Evolutionary conservation across 2,113 vertebrate species (phyloP), one percentile per base, ranked within the genome.

Genomic region (Speoplatyrhinus poulsoni): DNA sequence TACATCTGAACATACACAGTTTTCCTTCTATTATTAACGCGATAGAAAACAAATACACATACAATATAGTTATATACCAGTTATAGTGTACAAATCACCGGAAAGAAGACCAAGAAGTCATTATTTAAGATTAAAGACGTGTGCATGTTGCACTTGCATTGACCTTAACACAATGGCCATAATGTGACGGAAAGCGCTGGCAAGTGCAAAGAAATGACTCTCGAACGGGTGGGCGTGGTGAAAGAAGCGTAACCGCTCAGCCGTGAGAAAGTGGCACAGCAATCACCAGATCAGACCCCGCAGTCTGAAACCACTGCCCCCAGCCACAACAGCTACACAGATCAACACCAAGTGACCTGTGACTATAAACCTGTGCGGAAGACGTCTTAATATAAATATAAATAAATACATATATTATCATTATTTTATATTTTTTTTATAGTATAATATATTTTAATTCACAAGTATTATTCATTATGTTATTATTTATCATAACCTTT

Each of bases 181-280:
- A 47, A 58, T 5, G 9, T 9, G 10, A 33, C 2, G 4, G 19
- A 33, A 13, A 63, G 48, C 49, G 17, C 68, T 16, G 77, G 13
- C 70, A 77, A 81, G 57, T 65, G 32, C 12, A 32, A 67, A 60
- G 52, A 74, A 79, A 70, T 66, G 71, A 72, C 46, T 70, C 50
- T 66, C 13, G n/a, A 69, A 53, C 0, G 17, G 64, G 83, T 83
- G 83, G 73, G 82, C 70, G 82, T 68, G 76, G 70, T 26, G 33
- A 60, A 57, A 66, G 12, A 63, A 13, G 64, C 41, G 84, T 60
- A 83, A 74, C 76, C 16, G 68, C 76, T 26, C 75, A 74, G 56
- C 82, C 82, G 90, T 91, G 89, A 85, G 91, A 93, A 92, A 87
- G 74, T 88, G 82, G 75, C 72, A 82, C 65, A 17, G 15, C n/a